Evolutionary conservation across 2,888 invertebrate species (phyloP).

Genomic region (Sesia bembeciformis): DNA sequence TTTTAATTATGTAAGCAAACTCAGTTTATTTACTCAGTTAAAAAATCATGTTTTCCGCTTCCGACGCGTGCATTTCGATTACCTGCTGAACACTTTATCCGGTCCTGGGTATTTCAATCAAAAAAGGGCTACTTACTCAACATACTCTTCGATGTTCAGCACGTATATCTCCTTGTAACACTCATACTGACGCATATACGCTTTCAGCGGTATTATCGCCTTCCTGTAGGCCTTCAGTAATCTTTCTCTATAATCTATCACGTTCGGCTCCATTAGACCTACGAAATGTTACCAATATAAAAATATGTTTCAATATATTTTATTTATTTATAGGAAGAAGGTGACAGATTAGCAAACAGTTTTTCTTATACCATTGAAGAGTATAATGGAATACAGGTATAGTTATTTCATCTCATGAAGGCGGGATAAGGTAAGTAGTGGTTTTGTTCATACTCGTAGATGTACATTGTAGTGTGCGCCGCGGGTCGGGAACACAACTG

Average conservation of each 20-base stretch:
- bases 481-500: too few relatives aligned
- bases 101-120: too few relatives aligned
- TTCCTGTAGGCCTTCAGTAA: slow-evolving; percentile 77
- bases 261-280: slow-evolving; percentile 63
- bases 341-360: background rate
- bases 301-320: background rate
- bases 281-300: background rate
- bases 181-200: slow-evolving; percentile 81
- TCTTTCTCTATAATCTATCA: slow-evolving; percentile 69
- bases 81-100: too few relatives aligned
- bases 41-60: too few relatives aligned
- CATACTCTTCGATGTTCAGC: slow-evolving; percentile 77
- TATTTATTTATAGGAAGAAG: background rate
- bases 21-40: too few relatives aligned
- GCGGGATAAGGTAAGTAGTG: too few relatives aligned
- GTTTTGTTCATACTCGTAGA: too few relatives aligned
- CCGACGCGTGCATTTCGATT: too few relatives aligned
- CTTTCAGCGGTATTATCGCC: slow-evolving; percentile 80
- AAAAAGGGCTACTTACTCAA: slow-evolving; percentile 73
- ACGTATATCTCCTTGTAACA: slow-evolving; percentile 76
- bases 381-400: too few relatives aligned
- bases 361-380: background rate
- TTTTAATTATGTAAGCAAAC: too few relatives aligned
- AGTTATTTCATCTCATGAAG: too few relatives aligned
- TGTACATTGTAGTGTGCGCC: too few relatives aligned